phyloP scores from a whole-genome alignment of 2,797 vertebrate genomes.

The Babyrousa celebensis region DNA sequence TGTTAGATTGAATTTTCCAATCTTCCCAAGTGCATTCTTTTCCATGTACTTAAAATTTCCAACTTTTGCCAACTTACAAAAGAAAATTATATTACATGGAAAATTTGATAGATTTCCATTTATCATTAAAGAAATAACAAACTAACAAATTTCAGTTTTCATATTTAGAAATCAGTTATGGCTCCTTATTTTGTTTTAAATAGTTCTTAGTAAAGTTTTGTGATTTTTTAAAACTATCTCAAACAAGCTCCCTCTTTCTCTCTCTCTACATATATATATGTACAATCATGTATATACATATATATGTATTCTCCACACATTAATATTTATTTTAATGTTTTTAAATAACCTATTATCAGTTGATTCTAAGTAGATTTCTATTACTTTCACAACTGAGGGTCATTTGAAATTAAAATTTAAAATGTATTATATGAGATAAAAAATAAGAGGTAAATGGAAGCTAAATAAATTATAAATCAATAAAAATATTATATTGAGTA shows the following conservation, averaged over 20 bases:
- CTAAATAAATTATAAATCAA: conserved; percentile 43
- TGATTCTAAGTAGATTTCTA: background rate
- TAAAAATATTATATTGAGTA: background rate
- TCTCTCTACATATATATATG: background rate
- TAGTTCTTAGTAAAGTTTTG: background rate
- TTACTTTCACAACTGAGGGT: conserved; percentile 9
- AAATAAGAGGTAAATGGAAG: background rate
- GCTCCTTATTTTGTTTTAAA: background rate
- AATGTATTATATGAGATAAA: background rate
- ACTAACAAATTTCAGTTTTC: background rate
- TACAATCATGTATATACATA: background rate
- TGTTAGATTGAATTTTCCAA: background rate
- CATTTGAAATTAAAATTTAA: conserved; percentile 22
- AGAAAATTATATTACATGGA: background rate
- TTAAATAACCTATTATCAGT: background rate
- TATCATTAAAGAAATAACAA: conserved; percentile 23
- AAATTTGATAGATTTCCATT: conserved; percentile 21
- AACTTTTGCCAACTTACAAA: conserved; percentile 13
- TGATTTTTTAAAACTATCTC: conserved; percentile 19
- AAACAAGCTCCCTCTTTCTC: too few species aligned
- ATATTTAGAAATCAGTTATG: background rate
- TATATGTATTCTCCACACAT: background rate
- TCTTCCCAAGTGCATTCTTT: background rate
- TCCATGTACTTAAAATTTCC: conserved; percentile 43
- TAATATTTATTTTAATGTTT: conserved; percentile 22